Evolutionary conservation across 92 coral and sea anemone species (phyloP).

Genomic region (Actinostola sp.): DNA sequence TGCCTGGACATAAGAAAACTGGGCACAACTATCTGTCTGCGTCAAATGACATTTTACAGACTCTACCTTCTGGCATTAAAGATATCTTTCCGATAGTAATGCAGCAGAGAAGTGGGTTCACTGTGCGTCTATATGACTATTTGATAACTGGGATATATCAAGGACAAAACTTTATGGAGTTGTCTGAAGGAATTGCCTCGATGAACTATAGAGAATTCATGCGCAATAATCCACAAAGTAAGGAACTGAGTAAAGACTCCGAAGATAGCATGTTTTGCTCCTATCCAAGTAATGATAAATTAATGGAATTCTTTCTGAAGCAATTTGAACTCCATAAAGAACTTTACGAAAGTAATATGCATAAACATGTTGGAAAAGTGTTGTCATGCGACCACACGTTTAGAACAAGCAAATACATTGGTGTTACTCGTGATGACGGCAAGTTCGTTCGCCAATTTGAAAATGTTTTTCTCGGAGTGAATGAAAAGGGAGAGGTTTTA

Average conservation of each 20-base stretch:
- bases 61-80: constrained; percentile 37
- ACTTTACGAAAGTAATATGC: constrained; percentile 56
- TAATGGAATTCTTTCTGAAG: constrained; percentile 69
- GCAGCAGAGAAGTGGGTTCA: constrained; percentile 67
- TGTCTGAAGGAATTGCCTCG: constrained; percentile 68
- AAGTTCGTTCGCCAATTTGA: constrained; percentile 64
- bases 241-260: constrained; percentile 35
- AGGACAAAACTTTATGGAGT: constrained; percentile 70
- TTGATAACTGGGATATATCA: constrained; percentile 66
- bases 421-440: constrained; percentile 40
- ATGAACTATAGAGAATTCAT: constrained; percentile 56
- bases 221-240: constrained; percentile 14
- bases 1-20: constrained; percentile 37
- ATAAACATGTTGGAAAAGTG: constrained; percentile 57
- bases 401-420: constrained; percentile 64
- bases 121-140: constrained; percentile 61
- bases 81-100: constrained; percentile 61
- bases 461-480: constrained; percentile 69
- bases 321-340: constrained; percentile 58
- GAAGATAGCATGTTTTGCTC: constrained; percentile 59
- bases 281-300: constrained; percentile 77
- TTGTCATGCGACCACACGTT: constrained; percentile 78
- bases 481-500: constrained; percentile 76
- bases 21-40: constrained; percentile 77
- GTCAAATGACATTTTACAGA: constrained; percentile 58